Base-by-base conservation (phyloP, 2,113 vertebrate species). In the Tringa solitaria region DNA sequence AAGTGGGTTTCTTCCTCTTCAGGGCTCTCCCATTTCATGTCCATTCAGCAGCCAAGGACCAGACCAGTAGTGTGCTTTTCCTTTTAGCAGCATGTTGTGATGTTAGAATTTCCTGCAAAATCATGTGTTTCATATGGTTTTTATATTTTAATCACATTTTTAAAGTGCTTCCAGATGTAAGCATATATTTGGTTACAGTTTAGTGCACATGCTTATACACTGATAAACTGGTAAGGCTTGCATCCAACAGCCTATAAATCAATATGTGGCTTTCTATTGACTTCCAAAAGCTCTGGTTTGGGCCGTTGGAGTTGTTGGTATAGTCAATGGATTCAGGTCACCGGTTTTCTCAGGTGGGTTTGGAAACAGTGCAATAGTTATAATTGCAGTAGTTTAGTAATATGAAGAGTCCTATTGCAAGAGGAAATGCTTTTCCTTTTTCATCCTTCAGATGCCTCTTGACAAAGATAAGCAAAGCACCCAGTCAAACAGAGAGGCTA, bases 61-160 rank as follows among this genome's bases (percentile, higher is more conserved):
- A 90, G 61, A 84, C 14, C 77, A 95, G 86, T 74, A 90, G 73
- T 86, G 57, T 56, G 65, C 88, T 96, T 95, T 93, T 96, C 39
- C 57, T 90, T 92, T 92, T 87, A 92, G 83, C 83, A 94, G 43
- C 76, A 35, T 84, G 76, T 95, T 88, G 73, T 60, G 82, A 90
- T 95, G 79, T 94, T 93, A 82, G 83, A 84, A 90, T 61, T 95
- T 96, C 90, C 90, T 96, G 80, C 48, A 95, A 88, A 95, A 95
- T 89, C 68, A 35, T 90, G n/a, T 68, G 76, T 95, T 94, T 88
- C 83, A 68, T 84, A 92, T 90, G 82, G 3, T 65, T 94, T 94
- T 92, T 88, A 68, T 92, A 86, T 77, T 94, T 93, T 72, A 94
- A 94, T 93, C 60, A 87, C 60, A 4, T 95, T 93, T 84, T 91